A percentile compares a stretch with the other conserved stretches of the same genome.
phyloP scores from a whole-genome alignment of 2,797 vertebrate species.

The Ptychobarbus kaznakovi region DNA sequence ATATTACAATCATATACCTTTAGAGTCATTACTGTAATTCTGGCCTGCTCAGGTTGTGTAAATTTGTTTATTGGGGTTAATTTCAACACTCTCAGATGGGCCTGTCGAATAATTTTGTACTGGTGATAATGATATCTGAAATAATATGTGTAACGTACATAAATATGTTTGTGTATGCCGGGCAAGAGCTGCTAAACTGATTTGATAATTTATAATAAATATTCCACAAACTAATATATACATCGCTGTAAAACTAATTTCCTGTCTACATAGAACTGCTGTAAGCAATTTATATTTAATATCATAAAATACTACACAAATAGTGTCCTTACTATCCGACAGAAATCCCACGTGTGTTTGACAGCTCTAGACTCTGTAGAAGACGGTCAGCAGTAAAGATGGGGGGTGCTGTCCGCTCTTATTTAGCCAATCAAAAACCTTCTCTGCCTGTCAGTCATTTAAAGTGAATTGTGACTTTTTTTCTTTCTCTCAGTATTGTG shows the following conservation, averaged over 20 bases:
- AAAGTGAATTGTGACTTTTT: neutral
- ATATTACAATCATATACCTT: neutral
- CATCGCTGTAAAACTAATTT: neutral
- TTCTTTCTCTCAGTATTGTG: neutral
- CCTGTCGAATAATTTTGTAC: neutral
- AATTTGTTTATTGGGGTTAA: neutral
- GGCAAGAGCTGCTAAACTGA: neutral
- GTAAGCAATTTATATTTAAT: too few species aligned
- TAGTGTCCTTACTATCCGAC: neutral
- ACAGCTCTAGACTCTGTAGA: neutral
- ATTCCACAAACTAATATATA: neutral
- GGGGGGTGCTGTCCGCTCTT: neutral
- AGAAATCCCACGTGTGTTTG: neutral
- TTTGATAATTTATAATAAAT: neutral
- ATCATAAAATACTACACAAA: neutral
- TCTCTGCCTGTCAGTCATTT: neutral
- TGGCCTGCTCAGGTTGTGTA: neutral
- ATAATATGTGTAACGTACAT: neutral
- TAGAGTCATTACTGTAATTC: neutral
- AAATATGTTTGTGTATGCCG: neutral
- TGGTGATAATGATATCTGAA: neutral
- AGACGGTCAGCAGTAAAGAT: neutral
- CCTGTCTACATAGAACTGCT: neutral
- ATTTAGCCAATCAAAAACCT: neutral
- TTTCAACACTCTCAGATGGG: neutral